Evolutionary conservation across 2,888 invertebrate genomes (phyloP), one percentile per base, ranked within the genome.

Genomic region (Sisyra nigra): DNA sequence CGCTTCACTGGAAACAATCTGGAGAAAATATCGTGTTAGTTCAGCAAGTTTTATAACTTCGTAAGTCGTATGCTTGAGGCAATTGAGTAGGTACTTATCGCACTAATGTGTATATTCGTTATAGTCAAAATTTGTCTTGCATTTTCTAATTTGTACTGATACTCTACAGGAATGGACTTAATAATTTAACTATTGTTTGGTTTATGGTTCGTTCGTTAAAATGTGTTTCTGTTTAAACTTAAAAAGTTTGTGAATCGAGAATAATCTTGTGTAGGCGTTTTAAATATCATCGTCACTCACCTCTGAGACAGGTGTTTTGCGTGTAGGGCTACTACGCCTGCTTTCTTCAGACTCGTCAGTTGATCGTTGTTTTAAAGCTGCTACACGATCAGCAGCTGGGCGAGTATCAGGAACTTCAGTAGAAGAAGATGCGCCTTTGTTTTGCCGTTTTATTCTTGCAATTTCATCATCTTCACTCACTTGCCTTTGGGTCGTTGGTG

Each of bases 381-480:
- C 58, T 35, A 68, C 66, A 14, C 68, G 59, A 48, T 67, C 67
- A 13, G 59, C 57, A 44, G 68, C 59, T 14, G 72, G 62, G 50
- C 77, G 75, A 29, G 72, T 66, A 56, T 75, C 76, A 18, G 53
- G 44, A 3, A 63, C 51, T 7, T 59, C 48, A 6, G 65, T 57
- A 14, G 76, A 72, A 9, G 76, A 67, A 17, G 76, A 71, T 14
- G 78, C 75, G 44, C 68, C 74, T 61, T 88, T 88, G 55, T 85
- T 89, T 63, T 85, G 84, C 56, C 83, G 80, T 65, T 91, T 91
- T 49, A 86, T 82, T 55, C 81, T 76, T 8, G 83, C 71, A 48
- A 91, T 87, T 61, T 92, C 92, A 56, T 89, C 88, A 54, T 88
- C 89, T 65, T 91, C 91, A 57, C 86, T 86, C 49, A 80, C 72